These are phyloP conservation scores for Drosophila nigrodunni DNA, from an alignment of 1,140 invertebrate genomes.

Conservation along the genomic window DNA sequence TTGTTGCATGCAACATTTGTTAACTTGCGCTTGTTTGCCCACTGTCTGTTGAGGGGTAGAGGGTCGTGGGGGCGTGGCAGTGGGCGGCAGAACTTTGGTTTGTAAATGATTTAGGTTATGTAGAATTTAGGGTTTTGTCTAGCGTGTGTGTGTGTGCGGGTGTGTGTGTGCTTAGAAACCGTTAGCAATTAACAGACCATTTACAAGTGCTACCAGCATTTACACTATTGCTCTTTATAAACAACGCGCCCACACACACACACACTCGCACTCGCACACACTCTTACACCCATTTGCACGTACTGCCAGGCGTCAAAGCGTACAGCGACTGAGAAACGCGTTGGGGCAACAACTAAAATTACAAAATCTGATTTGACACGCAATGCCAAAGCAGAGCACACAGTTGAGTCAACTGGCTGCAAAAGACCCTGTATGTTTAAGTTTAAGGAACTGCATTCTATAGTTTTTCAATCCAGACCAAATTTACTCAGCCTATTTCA, in stretches of 20 bases:
- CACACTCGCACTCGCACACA: neutral
- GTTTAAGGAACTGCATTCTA: too few relatives aligned
- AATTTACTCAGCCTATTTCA: too few relatives aligned
- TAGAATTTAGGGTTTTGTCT: neutral
- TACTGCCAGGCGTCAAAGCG: conserved; percentile 18
- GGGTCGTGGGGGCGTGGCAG: too few relatives aligned
- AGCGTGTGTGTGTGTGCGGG: too few relatives aligned
- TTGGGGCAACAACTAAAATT: conserved; percentile 48
- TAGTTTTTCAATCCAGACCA: too few relatives aligned
- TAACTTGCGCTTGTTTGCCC: conserved; percentile 10
- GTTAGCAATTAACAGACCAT: conserved; percentile 66
- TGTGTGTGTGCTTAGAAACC: conserved; percentile 8
- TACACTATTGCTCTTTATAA: conserved; percentile 57
- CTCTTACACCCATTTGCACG: too few relatives aligned
- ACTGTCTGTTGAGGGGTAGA: neutral
- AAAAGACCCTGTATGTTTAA: too few relatives aligned
- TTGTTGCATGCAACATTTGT: neutral
- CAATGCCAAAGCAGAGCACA: conserved; percentile 50
- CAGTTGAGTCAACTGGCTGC: neutral
- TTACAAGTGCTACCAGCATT: conserved; percentile 54
- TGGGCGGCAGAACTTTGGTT: neutral
- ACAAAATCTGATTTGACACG: conserved; percentile 78
- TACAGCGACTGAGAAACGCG: conserved; percentile 10
- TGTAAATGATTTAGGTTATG: neutral
- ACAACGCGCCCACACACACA: conserved; percentile 32